Conservation (phyloP, 2,797 vertebrate species). For the Graptemys geographica region DNA sequence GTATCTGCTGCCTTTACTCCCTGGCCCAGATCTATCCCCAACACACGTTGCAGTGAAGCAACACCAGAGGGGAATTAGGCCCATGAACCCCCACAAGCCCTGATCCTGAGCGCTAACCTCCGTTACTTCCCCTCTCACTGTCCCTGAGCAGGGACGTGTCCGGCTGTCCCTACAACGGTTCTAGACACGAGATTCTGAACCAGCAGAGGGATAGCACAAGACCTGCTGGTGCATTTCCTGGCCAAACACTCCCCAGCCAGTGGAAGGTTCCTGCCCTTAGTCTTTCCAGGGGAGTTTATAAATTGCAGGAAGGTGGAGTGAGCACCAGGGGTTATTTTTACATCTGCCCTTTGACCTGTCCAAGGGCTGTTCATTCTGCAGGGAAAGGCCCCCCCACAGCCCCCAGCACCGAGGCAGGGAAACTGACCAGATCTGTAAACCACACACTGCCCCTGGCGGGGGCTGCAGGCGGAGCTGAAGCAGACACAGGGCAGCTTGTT, state of each 20-base stretch:
- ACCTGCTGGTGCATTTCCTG: neutral
- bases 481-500: neutral
- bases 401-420: neutral
- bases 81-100: neutral
- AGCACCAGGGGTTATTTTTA: slow-evolving; percentile 70
- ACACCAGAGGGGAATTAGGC: neutral
- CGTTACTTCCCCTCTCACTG: too few species aligned
- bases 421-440: neutral
- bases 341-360: slow-evolving; percentile 35
- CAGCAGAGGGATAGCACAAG: rapidly evolving
- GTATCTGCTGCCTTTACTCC: neutral
- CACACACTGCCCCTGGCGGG: neutral
- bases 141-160: neutral
- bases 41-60: neutral
- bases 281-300: slow-evolving; percentile 66
- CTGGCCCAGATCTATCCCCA: neutral
- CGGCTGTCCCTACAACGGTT: neutral
- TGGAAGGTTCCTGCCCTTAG: slow-evolving; percentile 36
- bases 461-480: neutral
- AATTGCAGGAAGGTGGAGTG: slow-evolving; percentile 73
- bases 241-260: neutral
- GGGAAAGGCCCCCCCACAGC: neutral
- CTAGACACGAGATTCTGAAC: rapidly evolving
- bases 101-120: neutral
- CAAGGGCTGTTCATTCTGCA: neutral